Percentiles rank a stretch among this genome's conserved stretches.
phyloP scores from a whole-genome alignment of 2,888 invertebrate genomes.

The Galerucella calmariensis region DNA sequence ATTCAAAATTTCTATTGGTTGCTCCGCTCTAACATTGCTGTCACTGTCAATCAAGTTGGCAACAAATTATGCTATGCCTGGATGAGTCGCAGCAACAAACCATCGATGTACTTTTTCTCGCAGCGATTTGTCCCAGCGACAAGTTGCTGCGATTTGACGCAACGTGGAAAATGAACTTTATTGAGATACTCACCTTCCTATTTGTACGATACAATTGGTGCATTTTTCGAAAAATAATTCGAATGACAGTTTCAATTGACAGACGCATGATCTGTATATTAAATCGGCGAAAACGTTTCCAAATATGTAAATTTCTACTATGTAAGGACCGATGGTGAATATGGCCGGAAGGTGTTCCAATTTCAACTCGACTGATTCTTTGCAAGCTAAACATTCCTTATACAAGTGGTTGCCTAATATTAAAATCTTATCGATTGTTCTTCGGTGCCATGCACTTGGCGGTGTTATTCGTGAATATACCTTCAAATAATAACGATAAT shows the following conservation, averaged over 20 bases:
- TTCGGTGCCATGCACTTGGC: conserved; percentile 71
- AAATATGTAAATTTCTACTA: conserved; percentile 70
- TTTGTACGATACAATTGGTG: conserved; percentile 67
- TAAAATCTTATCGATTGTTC: conserved; percentile 70
- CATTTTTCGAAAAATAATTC: conserved; percentile 69
- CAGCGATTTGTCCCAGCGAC: too few species aligned
- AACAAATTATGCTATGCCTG: too few species aligned
- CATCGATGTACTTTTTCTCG: too few species aligned
- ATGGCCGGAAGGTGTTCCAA: conserved; percentile 70
- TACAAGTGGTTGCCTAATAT: conserved; percentile 71
- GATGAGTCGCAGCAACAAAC: too few species aligned
- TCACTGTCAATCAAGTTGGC: too few species aligned
- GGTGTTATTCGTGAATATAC: conserved; percentile 75
- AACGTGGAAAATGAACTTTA: too few species aligned
- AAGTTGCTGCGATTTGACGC: too few species aligned
- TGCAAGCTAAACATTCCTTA: conserved; percentile 66
- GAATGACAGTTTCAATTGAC: conserved; percentile 66
- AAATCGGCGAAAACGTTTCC: conserved; percentile 67
- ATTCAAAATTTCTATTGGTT: too few species aligned
- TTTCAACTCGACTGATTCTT: conserved; percentile 66
- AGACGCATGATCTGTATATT: conserved; percentile 66
- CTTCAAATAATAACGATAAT: conserved; percentile 39
- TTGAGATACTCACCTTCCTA: conserved; percentile 60
- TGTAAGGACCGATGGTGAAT: conserved; percentile 69
- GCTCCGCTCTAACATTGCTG: too few species aligned